phyloP scores from a whole-genome alignment of 1,140 invertebrate genomes.

The Pseudomyrmex dendroicus region DNA sequence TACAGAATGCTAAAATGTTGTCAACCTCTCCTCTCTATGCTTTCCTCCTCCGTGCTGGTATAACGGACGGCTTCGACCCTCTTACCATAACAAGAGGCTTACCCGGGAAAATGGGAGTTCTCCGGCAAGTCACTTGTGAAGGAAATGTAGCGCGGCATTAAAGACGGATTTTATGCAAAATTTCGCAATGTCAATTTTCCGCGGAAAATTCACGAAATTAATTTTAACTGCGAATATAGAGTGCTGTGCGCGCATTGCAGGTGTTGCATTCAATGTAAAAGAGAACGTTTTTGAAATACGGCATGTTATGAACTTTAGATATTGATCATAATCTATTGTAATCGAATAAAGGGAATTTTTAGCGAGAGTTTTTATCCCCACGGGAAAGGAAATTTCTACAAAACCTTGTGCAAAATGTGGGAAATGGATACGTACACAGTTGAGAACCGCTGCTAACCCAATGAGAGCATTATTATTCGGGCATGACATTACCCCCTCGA shows the following conservation, averaged over 20 bases:
- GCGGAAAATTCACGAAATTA: not conserved
- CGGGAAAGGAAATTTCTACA: not conserved
- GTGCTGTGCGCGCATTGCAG: not conserved
- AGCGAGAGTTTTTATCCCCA: not conserved
- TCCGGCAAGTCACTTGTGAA: not conserved
- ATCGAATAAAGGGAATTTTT: not conserved
- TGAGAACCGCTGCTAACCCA: slow-evolving; percentile 56
- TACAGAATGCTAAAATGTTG: not conserved
- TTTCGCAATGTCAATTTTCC: slow-evolving; percentile 21
- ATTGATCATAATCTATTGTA: not conserved
- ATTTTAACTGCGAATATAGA: not conserved
- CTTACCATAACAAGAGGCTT: slow-evolving; percentile 68
- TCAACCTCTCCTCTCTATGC: slow-evolving; percentile 16
- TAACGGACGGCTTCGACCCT: slow-evolving; percentile 40
- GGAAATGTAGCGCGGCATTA: slow-evolving; percentile 21
- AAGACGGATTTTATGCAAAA: slow-evolving; percentile 42
- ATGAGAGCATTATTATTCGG: slow-evolving; percentile 57
- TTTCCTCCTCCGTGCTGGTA: slow-evolving; percentile 1
- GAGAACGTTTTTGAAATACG: not conserved
- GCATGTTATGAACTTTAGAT: not conserved
- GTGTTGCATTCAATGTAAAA: not conserved
- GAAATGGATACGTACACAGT: not conserved
- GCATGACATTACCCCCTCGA: slow-evolving; percentile 13
- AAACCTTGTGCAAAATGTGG: not conserved
- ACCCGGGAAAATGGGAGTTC: slow-evolving; percentile 48